phyloP scores from a whole-genome alignment of 2,797 vertebrate genomes.

The Parauchenoglanis ngamensis region DNA sequence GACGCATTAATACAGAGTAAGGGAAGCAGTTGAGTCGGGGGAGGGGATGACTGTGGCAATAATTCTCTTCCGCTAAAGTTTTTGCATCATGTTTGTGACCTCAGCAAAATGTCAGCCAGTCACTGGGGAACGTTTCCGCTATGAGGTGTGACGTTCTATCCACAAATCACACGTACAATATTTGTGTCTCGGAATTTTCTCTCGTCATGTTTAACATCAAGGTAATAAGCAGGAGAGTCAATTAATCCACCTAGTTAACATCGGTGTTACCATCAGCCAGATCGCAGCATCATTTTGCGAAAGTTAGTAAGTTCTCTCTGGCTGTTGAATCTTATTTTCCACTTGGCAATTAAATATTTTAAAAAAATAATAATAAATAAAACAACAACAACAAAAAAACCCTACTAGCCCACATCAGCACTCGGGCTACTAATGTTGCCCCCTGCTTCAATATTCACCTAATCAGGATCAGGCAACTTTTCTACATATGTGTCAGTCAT shows the following conservation, averaged over 20 bases:
- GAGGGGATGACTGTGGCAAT: neutral
- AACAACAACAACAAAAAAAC: neutral
- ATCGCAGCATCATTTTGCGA: no score
- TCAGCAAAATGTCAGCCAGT: neutral
- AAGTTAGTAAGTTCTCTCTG: neutral
- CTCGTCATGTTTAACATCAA: neutral
- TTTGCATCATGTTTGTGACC: neutral
- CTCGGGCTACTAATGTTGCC: neutral
- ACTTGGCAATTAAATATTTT: neutral
- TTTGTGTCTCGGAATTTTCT: neutral
- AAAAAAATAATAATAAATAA: neutral
- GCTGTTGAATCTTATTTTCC: neutral
- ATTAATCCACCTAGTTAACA: neutral
- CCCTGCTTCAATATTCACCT: neutral
- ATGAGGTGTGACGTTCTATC: neutral
- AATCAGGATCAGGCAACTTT: neutral
- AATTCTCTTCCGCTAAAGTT: neutral
- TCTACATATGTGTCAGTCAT: neutral
- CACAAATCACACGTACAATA: neutral
- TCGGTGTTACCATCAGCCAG: neutral
- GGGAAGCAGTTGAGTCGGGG: neutral
- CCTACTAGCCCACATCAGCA: neutral
- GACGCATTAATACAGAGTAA: neutral
- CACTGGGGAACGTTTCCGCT: neutral
- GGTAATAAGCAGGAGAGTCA: neutral